A percentile compares a stretch with the other conserved stretches of the same genome.
Conservation (phyloP, 2,113 vertebrate genomes). For the Leptosomus discolor region DNA sequence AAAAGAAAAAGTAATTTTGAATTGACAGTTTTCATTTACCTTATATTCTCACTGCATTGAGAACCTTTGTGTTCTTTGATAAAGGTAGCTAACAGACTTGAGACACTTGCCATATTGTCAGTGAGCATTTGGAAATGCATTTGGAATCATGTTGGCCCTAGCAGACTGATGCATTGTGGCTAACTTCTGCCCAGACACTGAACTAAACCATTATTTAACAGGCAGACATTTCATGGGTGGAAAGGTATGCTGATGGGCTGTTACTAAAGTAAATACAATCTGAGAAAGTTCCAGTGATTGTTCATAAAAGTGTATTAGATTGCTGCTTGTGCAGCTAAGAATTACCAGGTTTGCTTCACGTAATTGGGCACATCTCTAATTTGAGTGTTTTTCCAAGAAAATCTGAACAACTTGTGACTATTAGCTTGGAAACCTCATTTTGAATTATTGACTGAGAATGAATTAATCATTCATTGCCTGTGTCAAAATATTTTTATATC, state of each 20-base stretch:
- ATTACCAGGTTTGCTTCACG: background rate
- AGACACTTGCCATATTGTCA: constrained; percentile 31
- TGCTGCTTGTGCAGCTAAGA: background rate
- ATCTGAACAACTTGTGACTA: background rate
- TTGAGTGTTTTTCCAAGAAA: background rate
- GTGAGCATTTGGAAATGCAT: background rate
- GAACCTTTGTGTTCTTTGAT: background rate
- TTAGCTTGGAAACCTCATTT: background rate
- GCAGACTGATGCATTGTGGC: background rate
- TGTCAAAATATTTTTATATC: background rate
- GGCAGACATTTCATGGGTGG: background rate
- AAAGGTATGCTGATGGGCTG: background rate
- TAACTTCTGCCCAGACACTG: background rate
- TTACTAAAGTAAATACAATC: background rate
- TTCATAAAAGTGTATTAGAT: background rate
- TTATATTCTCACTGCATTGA: background rate
- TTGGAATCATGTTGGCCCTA: background rate
- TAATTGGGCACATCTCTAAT: background rate
- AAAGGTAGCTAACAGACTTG: background rate
- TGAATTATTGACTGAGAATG: background rate
- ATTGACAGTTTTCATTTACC: constrained; percentile 40
- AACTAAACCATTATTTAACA: background rate
- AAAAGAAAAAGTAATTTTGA: constrained; percentile 14
- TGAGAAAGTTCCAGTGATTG: background rate
- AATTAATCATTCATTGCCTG: background rate